These are phyloP conservation scores for Euproctis similis DNA, from an alignment of 2,888 invertebrate species.

Conservation along the genomic window DNA sequence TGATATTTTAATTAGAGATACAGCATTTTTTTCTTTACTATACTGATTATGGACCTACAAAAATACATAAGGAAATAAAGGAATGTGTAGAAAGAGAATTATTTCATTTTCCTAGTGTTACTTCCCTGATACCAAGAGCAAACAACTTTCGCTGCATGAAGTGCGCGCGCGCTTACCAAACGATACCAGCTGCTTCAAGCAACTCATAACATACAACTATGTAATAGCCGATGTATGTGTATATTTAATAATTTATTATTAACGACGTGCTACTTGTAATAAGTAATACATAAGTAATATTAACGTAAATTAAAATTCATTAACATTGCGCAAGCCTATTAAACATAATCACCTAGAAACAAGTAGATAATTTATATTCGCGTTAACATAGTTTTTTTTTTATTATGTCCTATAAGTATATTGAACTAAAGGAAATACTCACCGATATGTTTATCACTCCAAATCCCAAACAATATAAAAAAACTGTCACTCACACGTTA, in stretches of 20 bases:
- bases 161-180: slow-evolving; percentile 28
- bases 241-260: neutral
- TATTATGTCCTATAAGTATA: too few relatives aligned
- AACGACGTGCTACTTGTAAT: slow-evolving; percentile 2
- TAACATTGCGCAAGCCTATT: slow-evolving; percentile 40
- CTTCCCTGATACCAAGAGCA: slow-evolving; percentile 63
- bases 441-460: slow-evolving; percentile 68
- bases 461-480: slow-evolving; percentile 70
- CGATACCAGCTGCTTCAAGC: slow-evolving; percentile 27
- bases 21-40: too few relatives aligned
- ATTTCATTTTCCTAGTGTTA: slow-evolving; percentile 35
- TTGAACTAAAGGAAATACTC: slow-evolving; percentile 51
- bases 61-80: neutral
- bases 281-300: slow-evolving; percentile 18
- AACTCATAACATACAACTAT: slow-evolving; percentile 19
- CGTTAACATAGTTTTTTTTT: too few relatives aligned
- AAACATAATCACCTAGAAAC: too few relatives aligned
- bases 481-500: slow-evolving; percentile 68
- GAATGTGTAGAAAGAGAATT: slow-evolving; percentile 34
- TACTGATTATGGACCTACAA: neutral
- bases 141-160: slow-evolving; percentile 62
- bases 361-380: too few relatives aligned
- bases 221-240: slow-evolving; percentile 5
- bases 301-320: slow-evolving; percentile 22
- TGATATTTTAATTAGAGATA: too few relatives aligned